Evolutionary conservation across 2,797 vertebrate species (phyloP).

Genomic region (Aotus griseimembra): DNA sequence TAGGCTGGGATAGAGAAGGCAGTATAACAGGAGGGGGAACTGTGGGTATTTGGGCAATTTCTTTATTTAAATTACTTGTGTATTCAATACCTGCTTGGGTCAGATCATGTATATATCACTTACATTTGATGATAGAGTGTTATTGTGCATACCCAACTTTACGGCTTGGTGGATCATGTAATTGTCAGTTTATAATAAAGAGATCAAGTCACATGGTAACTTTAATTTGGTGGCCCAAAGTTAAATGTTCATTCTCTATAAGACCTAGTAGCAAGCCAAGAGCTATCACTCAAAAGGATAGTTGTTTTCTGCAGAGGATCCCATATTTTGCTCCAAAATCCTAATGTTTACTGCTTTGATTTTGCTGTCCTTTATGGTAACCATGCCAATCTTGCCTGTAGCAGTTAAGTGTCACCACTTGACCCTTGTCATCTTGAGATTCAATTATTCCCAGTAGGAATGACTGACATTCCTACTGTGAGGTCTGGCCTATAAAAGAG

Average conservation of each 20-base stretch:
- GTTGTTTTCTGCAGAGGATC: not conserved
- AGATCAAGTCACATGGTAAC: not conserved
- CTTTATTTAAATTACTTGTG: not conserved
- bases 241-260: not conserved
- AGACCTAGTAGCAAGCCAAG: not conserved
- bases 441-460: not conserved
- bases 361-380: not conserved
- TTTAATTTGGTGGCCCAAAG: not conserved
- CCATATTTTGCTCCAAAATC: not conserved
- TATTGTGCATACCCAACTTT: not conserved
- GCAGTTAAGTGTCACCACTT: not conserved
- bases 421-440: not conserved
- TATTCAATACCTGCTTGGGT: not conserved
- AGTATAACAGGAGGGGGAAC: not conserved
- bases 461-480: not conserved
- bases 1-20: not conserved
- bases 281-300: not conserved
- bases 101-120: not conserved
- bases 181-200: not conserved
- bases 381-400: not conserved
- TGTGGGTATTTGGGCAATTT: not conserved
- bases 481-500: not conserved
- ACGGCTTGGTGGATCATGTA: not conserved
- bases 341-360: not conserved
- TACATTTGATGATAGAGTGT: too few species aligned